Base-by-base conservation (phyloP, 2,888 invertebrate genomes). In the Timandra comae region DNA sequence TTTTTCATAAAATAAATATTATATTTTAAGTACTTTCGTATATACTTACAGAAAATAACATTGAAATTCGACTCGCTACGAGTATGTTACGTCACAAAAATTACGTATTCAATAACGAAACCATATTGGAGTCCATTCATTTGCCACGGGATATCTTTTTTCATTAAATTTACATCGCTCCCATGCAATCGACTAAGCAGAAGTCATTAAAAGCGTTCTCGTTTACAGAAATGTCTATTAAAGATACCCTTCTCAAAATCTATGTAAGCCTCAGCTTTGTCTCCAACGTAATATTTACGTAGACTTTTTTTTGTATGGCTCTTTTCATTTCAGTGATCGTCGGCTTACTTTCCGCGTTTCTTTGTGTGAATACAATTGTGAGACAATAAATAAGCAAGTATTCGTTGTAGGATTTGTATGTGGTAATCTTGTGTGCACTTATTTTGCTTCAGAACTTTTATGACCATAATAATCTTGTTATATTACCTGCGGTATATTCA, bases 151-250 rank as follows among this genome's bases (percentile, higher is more conserved):
- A n/a, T n/a, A n/a, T n/a, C n/a, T n/a, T 16, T 16, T 16, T 16
- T 16, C 16, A 16, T 16, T 1, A 16, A 16, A 16, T 3, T 3
- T n/a, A n/a, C n/a, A n/a, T n/a, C n/a, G 1, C 16, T 16, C 16
- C 16, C 16, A 16, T 16, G 6, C 16, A 16, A 40, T 39, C 43
- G 46, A 45, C 47, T 54, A 52, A 49, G 49, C 49, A 46, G 46
- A 61, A 61, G 60, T 67, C 60, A 63, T 68, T 64, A 63, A 54
- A 57, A 46, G 53, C 53, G 54, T 55, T 56, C 57, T 61, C 59
- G 52, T 65, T 64, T 68, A 63, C 67, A 69, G 67, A 69, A 72
- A 68, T 66, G 66, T 63, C 66, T 61, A 67, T 74, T 64, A 67
- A 45, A 41, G 58, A 49, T 56, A 71, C 71, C 74, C 69, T 67